phyloP scores from a whole-genome alignment of 2,797 vertebrate species.

The Gadopsis bispinosus region DNA sequence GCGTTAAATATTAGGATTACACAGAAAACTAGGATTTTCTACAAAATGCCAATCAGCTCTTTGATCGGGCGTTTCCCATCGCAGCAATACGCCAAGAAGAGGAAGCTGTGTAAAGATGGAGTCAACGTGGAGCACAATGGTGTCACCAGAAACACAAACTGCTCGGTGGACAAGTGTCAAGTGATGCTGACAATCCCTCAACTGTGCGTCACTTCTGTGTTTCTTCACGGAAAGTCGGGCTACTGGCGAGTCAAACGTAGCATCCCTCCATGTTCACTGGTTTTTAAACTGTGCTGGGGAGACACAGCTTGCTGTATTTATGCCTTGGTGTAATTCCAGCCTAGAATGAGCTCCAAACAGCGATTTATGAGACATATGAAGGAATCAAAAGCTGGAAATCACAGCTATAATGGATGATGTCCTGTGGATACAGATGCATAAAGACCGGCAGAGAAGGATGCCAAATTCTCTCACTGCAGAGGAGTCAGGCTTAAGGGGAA shows the following conservation, averaged over 20 bases:
- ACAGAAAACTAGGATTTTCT: too few species aligned
- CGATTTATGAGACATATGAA: constrained; percentile 39
- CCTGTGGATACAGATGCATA: constrained; percentile 56
- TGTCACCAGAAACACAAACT: constrained; percentile 4
- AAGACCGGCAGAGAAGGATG: constrained; percentile 46
- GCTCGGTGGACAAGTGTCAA: constrained; percentile 1
- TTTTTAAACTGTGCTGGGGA: constrained; percentile 17
- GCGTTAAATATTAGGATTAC: too few species aligned
- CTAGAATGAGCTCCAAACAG: constrained; percentile 40
- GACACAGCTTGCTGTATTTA: constrained; percentile 30
- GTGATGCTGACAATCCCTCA: neutral
- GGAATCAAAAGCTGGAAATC: constrained; percentile 54
- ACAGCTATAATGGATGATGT: constrained; percentile 52
- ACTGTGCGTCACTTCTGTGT: neutral
- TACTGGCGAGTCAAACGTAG: constrained; percentile 2
- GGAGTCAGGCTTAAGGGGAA: constrained; percentile 45
- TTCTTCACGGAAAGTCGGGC: neutral
- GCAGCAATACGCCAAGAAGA: neutral
- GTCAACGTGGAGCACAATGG: constrained; percentile 34
- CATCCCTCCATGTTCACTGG: neutral
- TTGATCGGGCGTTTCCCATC: too few species aligned
- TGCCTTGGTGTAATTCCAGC: constrained; percentile 32
- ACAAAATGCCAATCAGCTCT: too few species aligned
- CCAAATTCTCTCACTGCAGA: constrained; percentile 46
- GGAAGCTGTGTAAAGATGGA: constrained; percentile 44